These are phyloP conservation scores for Mormyrus hasselquistii DNA, from an alignment of 2,797 vertebrate genomes.

Conservation along the genomic window DNA sequence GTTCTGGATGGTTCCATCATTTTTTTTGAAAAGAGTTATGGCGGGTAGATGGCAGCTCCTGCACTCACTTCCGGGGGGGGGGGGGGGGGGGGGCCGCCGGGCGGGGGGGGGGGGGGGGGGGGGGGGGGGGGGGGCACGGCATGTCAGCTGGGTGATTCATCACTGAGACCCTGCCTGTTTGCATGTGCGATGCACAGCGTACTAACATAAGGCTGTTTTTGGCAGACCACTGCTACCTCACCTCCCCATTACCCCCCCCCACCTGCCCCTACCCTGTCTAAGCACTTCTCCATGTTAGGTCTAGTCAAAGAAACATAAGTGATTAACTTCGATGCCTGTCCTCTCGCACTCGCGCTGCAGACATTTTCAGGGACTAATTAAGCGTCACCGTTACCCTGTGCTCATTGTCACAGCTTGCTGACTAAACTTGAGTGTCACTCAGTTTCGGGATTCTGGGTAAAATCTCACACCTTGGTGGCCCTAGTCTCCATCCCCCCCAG, in stretches of 20 bases:
- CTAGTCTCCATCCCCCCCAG: too few species aligned
- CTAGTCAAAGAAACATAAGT: conserved; percentile 27
- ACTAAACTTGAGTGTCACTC: conserved; percentile 32
- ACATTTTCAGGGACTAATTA: conserved; percentile 42
- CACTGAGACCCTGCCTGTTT: not conserved
- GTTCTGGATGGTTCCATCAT: conserved; percentile 25
- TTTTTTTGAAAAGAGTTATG: conserved; percentile 33
- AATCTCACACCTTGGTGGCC: not conserved
- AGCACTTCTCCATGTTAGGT: not conserved
- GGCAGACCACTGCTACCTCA: not conserved
- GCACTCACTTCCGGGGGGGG: conserved; percentile 30
- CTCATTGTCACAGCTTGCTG: conserved; percentile 22
- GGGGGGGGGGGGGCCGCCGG: not conserved
- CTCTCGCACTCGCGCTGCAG: conserved; percentile 31
- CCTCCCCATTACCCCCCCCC: not conserved
- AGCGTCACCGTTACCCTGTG: conserved; percentile 8
- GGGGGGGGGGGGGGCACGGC: not conserved
- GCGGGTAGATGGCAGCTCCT: conserved; percentile 36
- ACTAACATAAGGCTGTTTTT: not conserved
- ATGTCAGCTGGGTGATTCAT: conserved; percentile 22
- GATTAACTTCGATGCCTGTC: conserved; percentile 23
- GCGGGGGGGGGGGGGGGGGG: too few species aligned
- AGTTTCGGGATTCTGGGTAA: conserved; percentile 1
- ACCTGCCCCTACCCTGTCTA: not conserved
- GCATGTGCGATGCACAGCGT: too few species aligned